Evolutionary conservation across 2,113 vertebrate genomes (phyloP).

Genomic region (Gavialis gangeticus): DNA sequence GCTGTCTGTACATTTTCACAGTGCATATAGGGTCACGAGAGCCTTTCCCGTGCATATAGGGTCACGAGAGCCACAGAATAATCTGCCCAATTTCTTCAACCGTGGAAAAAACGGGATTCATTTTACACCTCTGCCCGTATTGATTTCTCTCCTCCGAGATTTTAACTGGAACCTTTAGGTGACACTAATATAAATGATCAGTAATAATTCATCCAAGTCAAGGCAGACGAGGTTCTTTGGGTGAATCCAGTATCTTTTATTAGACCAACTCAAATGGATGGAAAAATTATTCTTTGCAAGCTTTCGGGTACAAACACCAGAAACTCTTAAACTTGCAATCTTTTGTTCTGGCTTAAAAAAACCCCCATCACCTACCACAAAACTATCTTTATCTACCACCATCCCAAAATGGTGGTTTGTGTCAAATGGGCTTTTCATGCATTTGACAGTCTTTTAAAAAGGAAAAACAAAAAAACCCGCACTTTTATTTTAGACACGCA

Average conservation of each 20-base stretch:
- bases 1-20: background rate
- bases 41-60: background rate
- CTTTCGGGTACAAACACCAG: background rate
- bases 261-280: no score
- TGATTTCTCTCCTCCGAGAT: background rate
- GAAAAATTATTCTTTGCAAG: no score
- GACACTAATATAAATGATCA: constrained; percentile 2
- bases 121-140: background rate
- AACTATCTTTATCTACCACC: background rate
- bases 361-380: accelerated
- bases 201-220: background rate
- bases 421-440: background rate
- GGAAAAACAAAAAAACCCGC: background rate
- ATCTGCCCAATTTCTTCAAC: background rate
- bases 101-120: background rate
- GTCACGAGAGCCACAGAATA: background rate
- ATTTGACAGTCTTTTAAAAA: background rate
- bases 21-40: no score
- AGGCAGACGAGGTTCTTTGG: no score
- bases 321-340: background rate
- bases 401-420: background rate
- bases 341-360: background rate
- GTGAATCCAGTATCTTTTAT: no score
- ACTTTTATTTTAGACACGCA: background rate
- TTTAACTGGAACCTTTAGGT: background rate